These are phyloP conservation scores for Diorhabda elongata DNA, from an alignment of 1,140 invertebrate genomes.

Conservation along the genomic window DNA sequence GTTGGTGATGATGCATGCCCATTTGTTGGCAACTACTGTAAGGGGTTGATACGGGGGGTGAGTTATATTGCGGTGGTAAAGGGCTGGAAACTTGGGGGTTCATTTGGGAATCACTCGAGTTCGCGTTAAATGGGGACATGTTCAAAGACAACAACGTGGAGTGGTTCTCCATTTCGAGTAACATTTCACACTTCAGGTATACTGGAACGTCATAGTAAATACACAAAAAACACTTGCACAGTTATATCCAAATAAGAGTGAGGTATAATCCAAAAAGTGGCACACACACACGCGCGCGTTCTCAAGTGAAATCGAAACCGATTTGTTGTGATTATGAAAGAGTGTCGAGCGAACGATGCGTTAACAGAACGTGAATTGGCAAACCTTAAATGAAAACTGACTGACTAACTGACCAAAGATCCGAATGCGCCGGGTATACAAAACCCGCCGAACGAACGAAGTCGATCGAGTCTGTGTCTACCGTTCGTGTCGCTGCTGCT, in stretches of 20 bases:
- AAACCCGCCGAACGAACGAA: constrained; percentile 25
- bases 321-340: not conserved
- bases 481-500: constrained; percentile 47
- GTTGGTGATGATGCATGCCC: constrained; percentile 51
- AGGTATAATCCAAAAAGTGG: constrained; percentile 18
- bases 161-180: constrained; percentile 73
- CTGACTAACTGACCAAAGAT: not conserved
- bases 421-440: not conserved
- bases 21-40: constrained; percentile 31
- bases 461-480: constrained; percentile 37
- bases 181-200: constrained; percentile 54
- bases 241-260: constrained; percentile 12
- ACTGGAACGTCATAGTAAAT: constrained; percentile 15
- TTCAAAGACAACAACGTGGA: constrained; percentile 78
- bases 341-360: not conserved
- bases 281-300: constrained; percentile 10
- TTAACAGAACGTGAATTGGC: not conserved
- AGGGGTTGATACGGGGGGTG: constrained; percentile 50
- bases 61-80: constrained; percentile 52
- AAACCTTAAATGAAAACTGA: constrained; percentile 8
- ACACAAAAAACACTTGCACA: constrained; percentile 10
- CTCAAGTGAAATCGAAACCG: constrained; percentile 7
- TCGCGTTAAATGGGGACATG: constrained; percentile 70
- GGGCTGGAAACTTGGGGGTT: constrained; percentile 48
- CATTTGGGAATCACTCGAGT: constrained; percentile 61